Conservation (phyloP, 2,797 vertebrate species). For the Semotilus atromaculatus region DNA sequence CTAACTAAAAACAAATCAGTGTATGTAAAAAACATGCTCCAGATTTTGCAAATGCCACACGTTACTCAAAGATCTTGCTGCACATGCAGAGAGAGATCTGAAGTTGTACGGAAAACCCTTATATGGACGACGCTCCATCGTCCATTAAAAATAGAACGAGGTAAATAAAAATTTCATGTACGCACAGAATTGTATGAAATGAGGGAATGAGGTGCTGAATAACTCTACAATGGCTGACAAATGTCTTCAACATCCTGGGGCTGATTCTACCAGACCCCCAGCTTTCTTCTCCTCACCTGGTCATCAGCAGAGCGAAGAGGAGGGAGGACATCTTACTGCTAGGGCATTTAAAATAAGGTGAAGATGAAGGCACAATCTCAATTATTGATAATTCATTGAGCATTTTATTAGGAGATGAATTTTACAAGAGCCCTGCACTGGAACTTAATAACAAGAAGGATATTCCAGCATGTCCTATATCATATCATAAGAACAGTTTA, state of each 20-base stretch:
- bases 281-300: constrained; percentile 1
- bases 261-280: neutral
- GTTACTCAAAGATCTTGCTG: neutral
- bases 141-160: neutral
- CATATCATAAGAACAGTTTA: constrained; percentile 12
- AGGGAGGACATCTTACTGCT: neutral
- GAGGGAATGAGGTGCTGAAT: neutral
- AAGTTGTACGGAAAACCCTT: neutral
- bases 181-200: neutral
- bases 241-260: neutral
- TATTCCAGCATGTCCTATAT: constrained; percentile 3
- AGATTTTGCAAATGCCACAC: neutral
- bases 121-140: neutral
- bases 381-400: constrained; percentile 59
- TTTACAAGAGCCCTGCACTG: constrained; percentile 55
- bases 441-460: constrained; percentile 46
- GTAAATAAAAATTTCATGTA: neutral
- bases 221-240: neutral
- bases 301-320: neutral
- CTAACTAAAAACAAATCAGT: neutral
- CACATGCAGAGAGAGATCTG: neutral
- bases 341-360: neutral
- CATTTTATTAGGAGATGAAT: constrained; percentile 60
- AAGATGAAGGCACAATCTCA: constrained; percentile 40
- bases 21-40: neutral